Evolutionary conservation across 2,888 invertebrate species (phyloP).

Genomic region (Leuctra nigra): DNA sequence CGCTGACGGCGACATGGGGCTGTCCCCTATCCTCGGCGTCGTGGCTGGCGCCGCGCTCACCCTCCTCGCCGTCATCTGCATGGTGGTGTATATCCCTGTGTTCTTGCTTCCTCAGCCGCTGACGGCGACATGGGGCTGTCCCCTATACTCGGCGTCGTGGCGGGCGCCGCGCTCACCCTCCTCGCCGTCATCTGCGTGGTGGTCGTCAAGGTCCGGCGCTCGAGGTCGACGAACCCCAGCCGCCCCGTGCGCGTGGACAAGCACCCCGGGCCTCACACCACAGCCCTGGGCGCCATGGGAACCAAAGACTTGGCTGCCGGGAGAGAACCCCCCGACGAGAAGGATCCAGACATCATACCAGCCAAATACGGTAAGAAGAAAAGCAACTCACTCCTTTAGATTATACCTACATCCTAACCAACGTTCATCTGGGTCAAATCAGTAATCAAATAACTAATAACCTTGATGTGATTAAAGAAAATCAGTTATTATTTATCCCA

Average conservation of each 20-base stretch:
- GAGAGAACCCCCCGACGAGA: constrained; percentile 45
- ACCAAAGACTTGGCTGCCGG: constrained; percentile 31
- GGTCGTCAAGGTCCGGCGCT: constrained; percentile 44
- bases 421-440: no score
- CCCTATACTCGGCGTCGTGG: constrained; percentile 48
- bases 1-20: constrained; percentile 47
- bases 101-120: constrained; percentile 44
- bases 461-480: no score
- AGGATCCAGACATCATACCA: constrained; percentile 68
- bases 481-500: no score
- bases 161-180: constrained; percentile 48
- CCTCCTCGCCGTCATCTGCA: constrained; percentile 45
- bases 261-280: constrained; percentile 36
- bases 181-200: constrained; percentile 46
- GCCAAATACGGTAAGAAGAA: constrained; percentile 60
- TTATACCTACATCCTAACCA: no score
- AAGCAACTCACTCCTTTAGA: no score
- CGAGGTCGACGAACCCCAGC: constrained; percentile 38
- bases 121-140: constrained; percentile 49
- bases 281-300: constrained; percentile 26
- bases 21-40: constrained; percentile 51
- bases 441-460: no score
- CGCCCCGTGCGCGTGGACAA: constrained; percentile 36
- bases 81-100: no score
- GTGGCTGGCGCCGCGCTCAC: constrained; percentile 48